Percentiles rank a stretch among this genome's conserved stretches.
These are phyloP conservation scores for Paedocypris micromegethes DNA, from an alignment of 2,797 vertebrate genomes.

Conservation along the genomic window DNA sequence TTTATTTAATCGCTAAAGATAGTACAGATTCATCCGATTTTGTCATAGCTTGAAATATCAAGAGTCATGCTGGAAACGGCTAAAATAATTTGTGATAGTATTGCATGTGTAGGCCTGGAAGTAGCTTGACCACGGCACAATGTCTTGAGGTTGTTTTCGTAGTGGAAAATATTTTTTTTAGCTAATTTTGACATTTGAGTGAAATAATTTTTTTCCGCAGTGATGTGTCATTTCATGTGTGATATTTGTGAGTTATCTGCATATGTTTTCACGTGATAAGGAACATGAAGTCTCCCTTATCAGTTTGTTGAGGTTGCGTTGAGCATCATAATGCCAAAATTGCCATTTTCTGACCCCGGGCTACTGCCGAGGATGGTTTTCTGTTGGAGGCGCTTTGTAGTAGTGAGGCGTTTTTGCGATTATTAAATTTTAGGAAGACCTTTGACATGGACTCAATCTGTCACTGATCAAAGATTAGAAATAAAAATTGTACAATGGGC, in stretches of 20 bases:
- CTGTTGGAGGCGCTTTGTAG: constrained; percentile 21
- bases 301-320: constrained; percentile 35
- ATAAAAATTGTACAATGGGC: no score
- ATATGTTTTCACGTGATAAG: constrained; percentile 45
- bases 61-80: no score
- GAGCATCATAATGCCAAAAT: constrained; percentile 43
- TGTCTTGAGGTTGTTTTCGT: neutral
- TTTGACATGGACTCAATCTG: neutral
- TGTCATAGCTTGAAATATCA: no score
- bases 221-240: constrained; percentile 23
- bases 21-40: no score
- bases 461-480: no score
- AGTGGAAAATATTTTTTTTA: neutral
- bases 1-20: no score
- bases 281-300: constrained; percentile 43
- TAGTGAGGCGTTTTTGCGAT: constrained; percentile 23
- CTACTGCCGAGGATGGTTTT: constrained; percentile 24
- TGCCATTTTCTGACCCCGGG: constrained; percentile 36
- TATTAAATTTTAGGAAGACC: neutral
- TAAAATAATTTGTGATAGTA: no score
- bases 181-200: constrained; percentile 27
- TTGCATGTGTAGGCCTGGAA: neutral
- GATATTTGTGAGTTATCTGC: constrained; percentile 42
- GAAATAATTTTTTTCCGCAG: constrained; percentile 8
- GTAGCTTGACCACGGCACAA: neutral